Evolutionary conservation across 2,797 vertebrate genomes (phyloP).

Genomic region (Gastrophryne carolinensis): DNA sequence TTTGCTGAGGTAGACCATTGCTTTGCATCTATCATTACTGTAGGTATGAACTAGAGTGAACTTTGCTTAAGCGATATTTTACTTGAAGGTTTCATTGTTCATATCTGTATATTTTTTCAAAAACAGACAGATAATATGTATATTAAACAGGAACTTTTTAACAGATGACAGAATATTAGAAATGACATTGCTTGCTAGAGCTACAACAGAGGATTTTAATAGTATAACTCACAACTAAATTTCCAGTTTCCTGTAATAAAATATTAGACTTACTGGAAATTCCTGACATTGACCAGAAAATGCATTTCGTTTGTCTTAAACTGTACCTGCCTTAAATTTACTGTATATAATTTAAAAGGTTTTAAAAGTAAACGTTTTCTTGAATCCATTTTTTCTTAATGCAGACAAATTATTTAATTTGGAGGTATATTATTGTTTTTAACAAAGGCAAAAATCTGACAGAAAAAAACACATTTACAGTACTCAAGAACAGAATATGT

Average conservation of each 20-base stretch:
- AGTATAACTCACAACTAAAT: not conserved
- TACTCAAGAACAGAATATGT: slow-evolving; percentile 35
- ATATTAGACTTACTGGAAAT: slow-evolving; percentile 43
- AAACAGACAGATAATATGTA: too few species aligned
- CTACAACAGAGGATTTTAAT: slow-evolving; percentile 14
- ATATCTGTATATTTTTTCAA: too few species aligned
- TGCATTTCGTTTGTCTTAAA: slow-evolving; percentile 32
- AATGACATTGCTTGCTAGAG: slow-evolving; percentile 8
- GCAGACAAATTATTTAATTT: slow-evolving; percentile 31
- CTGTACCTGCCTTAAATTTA: slow-evolving; percentile 35
- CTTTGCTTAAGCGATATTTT: too few species aligned
- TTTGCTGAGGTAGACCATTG: too few species aligned
- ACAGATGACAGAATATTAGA: slow-evolving; percentile 23
- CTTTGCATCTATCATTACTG: too few species aligned
- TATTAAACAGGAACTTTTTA: slow-evolving; percentile 7
- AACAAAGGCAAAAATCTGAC: slow-evolving; percentile 6
- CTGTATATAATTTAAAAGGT: slow-evolving; percentile 26
- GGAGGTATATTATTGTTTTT: slow-evolving; percentile 19
- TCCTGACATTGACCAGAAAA: slow-evolving; percentile 34
- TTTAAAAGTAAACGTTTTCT: slow-evolving; percentile 24
- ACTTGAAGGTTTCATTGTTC: too few species aligned
- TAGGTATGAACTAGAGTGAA: too few species aligned
- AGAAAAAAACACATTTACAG: slow-evolving; percentile 36
- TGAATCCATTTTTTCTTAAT: slow-evolving; percentile 35
- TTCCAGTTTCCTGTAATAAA: slow-evolving; percentile 27